A percentile compares a stretch with the other conserved stretches of the same genome.
Evolutionary conservation across 2,888 invertebrate species (phyloP).

Genomic region (Gerris lacustris): DNA sequence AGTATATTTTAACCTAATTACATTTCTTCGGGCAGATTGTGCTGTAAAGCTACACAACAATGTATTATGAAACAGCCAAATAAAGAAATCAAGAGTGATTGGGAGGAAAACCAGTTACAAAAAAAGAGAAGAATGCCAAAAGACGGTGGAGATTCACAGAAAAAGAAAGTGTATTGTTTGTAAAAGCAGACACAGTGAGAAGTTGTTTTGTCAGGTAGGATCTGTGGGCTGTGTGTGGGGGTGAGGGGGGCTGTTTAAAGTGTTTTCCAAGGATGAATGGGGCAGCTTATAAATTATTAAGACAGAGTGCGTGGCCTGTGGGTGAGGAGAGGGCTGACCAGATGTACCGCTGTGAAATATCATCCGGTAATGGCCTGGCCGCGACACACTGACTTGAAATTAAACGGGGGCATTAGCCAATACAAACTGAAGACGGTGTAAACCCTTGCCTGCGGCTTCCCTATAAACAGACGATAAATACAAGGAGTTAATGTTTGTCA

Average conservation of each 20-base stretch:
- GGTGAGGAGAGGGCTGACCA: not conserved
- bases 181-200: not conserved
- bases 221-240: not conserved
- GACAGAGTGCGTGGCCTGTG: not conserved
- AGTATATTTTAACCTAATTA: too few relatives aligned
- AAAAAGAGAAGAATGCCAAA: too few relatives aligned
- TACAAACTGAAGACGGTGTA: not conserved
- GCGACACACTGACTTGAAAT: slow-evolving; percentile 5
- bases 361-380: not conserved
- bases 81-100: too few relatives aligned
- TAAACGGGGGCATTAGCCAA: slow-evolving; percentile 2
- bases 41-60: too few relatives aligned
- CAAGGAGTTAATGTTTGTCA: not conserved
- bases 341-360: slow-evolving; percentile 1
- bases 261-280: slow-evolving; percentile 5
- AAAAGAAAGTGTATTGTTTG: not conserved
- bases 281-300: not conserved
- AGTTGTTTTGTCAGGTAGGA: slow-evolving; percentile 3
- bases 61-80: too few relatives aligned
- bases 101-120: too few relatives aligned
- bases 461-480: slow-evolving; percentile 2
- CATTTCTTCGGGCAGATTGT: too few relatives aligned
- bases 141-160: not conserved
- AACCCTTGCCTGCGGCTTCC: not conserved
- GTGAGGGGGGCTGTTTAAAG: not conserved